Evolutionary conservation across 2,888 invertebrate species (phyloP), one percentile per base, ranked within the genome.

Genomic region (Carabus problematicus): DNA sequence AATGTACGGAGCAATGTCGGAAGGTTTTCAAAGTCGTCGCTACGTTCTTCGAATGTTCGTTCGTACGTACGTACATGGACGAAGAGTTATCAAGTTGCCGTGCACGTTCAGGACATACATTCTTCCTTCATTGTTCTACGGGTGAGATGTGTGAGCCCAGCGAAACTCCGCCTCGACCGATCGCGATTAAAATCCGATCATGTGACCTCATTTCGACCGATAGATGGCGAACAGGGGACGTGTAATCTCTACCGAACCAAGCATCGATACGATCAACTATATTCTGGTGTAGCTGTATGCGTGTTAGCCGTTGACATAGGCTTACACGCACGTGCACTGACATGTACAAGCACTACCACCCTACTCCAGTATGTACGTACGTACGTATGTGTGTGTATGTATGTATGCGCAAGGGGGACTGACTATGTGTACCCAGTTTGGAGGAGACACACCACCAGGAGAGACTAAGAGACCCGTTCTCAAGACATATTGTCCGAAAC

Each of bases 111-210:
- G 43, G 39, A 66, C 66, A 66, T 66, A 66, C 56, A 66, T 66
- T 59, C 49, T 66, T 41, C 39, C 43, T 49, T 63, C 66, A 66
- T 66, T 66, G 66, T 66, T 66, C 59, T 59, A 45, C 19, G 61
- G 66, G 43, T 16, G 16, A 14, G 64, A 56, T 64, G 64, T 64
- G 64, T 64, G 64, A 56, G 64, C 43, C 55, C 45, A 54, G 43
- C 43, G 47, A 62, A 49, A 62, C 62, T 43, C 62, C 11, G 45
- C n/a, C n/a, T 12, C 45, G 45, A 66, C 47, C 58, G 66, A 59
- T 66, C 59, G 58, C 66, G 66, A 66, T 66, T 66, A 66, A 66
- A 66, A 66, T 66, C 66, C 66, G 66, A 66, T 66, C 66, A 66
- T 56, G 66, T 59, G 66, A 66, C 66, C 66, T 66, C 66, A 66